Evolutionary conservation across 2,113 vertebrate species (phyloP).

Genomic region (Rhynchopsitta pachyrhyncha): DNA sequence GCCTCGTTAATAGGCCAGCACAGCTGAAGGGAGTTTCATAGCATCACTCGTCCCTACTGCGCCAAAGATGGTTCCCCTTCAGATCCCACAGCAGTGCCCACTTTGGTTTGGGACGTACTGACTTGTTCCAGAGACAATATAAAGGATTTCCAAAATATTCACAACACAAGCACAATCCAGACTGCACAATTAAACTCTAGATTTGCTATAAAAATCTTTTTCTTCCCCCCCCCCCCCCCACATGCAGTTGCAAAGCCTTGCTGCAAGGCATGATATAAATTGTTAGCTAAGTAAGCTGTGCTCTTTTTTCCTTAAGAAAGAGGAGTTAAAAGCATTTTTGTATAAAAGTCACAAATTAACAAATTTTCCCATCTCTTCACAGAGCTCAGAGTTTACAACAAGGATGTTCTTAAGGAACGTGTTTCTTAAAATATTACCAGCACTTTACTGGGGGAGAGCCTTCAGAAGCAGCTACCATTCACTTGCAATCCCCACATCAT

Average conservation of each 20-base stretch:
- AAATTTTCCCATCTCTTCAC: not conserved
- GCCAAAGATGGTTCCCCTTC: not conserved
- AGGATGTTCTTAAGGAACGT: not conserved
- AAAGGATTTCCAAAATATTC: not conserved
- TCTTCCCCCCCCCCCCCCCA: rapidly evolving
- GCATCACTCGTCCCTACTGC: not conserved
- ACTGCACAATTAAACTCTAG: not conserved
- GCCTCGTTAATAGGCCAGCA: not conserved
- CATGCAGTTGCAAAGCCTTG: not conserved
- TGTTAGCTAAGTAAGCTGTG: not conserved
- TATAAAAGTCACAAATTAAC: not conserved
- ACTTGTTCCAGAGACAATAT: not conserved
- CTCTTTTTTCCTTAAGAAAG: not conserved
- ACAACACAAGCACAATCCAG: not conserved
- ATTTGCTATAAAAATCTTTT: not conserved
- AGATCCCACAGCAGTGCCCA: not conserved
- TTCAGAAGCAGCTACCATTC: not conserved
- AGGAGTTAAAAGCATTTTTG: not conserved
- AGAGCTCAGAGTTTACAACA: not conserved
- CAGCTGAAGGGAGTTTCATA: not conserved
- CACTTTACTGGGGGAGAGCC: not conserved
- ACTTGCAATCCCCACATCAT: not conserved
- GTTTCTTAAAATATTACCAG: not conserved
- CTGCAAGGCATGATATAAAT: not conserved
- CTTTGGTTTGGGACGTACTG: not conserved